phyloP scores from a whole-genome alignment of 1,140 invertebrate genomes.

The Meloidogyne hapla region DNA sequence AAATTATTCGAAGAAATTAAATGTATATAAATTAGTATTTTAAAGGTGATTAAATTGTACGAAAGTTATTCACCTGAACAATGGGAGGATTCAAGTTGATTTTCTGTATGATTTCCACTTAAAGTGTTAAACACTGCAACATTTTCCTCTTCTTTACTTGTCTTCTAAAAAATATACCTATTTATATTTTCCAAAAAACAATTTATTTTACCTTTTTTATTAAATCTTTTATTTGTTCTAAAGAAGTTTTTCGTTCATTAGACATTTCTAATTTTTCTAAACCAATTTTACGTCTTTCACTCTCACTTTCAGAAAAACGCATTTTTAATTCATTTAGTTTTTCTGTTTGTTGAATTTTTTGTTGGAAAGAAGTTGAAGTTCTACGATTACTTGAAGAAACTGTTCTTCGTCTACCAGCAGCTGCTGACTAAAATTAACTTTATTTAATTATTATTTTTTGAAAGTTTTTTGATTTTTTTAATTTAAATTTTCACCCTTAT shows the following conservation, averaged over 20 bases:
- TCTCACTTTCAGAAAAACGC: not conserved
- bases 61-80: not conserved
- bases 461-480: not conserved
- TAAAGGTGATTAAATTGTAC: no score
- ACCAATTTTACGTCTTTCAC: not conserved
- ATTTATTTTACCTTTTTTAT: not conserved
- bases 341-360: not conserved
- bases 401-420: not conserved
- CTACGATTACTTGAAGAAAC: not conserved
- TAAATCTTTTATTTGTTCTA: not conserved
- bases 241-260: not conserved
- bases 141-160: not conserved
- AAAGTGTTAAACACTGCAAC: not conserved
- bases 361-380: not conserved
- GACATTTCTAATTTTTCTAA: not conserved
- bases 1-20: no score
- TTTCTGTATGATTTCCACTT: not conserved
- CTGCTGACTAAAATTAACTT: not conserved
- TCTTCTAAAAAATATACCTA: not conserved
- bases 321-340: not conserved
- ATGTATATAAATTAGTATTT: no score
- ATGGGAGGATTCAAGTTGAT: not conserved
- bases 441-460: not conserved
- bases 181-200: not conserved
- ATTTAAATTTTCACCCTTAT: not conserved